phyloP scores from a whole-genome alignment of 2,797 vertebrate genomes.

The Rhadinocentrus ornatus region DNA sequence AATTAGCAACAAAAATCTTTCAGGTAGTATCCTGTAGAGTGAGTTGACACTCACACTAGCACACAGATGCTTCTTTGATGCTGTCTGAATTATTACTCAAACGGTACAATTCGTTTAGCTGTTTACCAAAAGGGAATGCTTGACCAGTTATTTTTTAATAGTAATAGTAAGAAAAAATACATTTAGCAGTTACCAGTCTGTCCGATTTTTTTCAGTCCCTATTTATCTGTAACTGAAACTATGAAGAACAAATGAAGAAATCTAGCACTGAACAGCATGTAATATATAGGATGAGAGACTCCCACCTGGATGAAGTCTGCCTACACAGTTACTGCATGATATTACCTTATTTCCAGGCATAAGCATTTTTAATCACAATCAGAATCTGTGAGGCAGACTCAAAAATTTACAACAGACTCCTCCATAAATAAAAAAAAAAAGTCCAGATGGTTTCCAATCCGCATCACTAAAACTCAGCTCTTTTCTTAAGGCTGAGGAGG shows the following conservation, averaged over 20 bases:
- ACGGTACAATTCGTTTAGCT: neutral
- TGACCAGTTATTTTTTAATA: neutral
- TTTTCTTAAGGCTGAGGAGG: conserved; percentile 37
- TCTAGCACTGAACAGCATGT: neutral
- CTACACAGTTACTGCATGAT: neutral
- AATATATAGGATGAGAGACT: neutral
- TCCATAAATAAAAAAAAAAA: conserved; percentile 12
- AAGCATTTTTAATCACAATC: conserved; percentile 5
- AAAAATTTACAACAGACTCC: conserved; percentile 9
- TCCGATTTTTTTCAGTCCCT: neutral
- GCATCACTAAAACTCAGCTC: conserved; percentile 36
- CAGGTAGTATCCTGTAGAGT: neutral
- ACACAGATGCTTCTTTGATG: neutral
- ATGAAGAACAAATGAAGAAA: neutral
- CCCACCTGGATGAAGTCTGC: conserved; percentile 5
- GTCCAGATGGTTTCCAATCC: conserved; percentile 19
- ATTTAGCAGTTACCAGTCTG: neutral
- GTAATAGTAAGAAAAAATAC: neutral
- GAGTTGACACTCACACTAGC: neutral
- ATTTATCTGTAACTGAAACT: neutral
- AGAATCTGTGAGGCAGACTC: neutral
- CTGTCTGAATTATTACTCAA: neutral
- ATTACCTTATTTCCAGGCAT: neutral
- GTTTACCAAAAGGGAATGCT: neutral
- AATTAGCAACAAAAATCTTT: neutral